These are phyloP conservation scores for Phrynocephalus forsythii DNA, from an alignment of 2,797 vertebrate genomes.

Conservation along the genomic window DNA sequence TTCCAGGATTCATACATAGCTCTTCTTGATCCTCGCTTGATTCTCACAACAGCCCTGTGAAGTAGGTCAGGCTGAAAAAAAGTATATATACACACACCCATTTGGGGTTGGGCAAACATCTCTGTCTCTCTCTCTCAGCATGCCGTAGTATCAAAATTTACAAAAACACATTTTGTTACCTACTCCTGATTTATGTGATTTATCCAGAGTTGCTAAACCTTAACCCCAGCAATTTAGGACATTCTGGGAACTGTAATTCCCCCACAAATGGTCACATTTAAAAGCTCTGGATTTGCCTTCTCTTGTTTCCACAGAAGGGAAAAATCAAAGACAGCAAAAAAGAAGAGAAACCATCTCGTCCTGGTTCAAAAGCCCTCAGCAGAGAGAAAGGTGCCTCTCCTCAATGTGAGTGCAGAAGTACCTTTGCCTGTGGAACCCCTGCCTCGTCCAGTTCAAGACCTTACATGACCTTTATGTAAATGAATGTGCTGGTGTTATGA, in stretches of 20 bases:
- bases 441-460: background rate
- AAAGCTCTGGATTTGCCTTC: background rate
- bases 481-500: background rate
- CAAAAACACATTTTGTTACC: background rate
- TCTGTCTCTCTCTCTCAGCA: background rate
- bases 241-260: too few relatives aligned
- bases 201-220: too few relatives aligned
- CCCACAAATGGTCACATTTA: too few relatives aligned
- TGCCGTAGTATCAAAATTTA: background rate
- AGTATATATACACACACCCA: background rate
- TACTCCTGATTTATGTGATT: background rate
- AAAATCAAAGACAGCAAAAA: conserved; percentile 53
- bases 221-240: too few relatives aligned
- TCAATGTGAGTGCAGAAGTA: conserved; percentile 68
- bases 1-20: background rate
- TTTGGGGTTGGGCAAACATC: too few relatives aligned
- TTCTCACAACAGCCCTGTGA: background rate
- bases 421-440: background rate
- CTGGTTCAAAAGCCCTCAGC: conserved; percentile 28
- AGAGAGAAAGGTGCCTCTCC: conserved; percentile 39
- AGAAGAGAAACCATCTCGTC: conserved; percentile 60
- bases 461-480: background rate
- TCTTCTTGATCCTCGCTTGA: background rate
- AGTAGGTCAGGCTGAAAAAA: background rate
- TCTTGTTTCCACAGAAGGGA: conserved; percentile 46